phyloP scores from a whole-genome alignment of 92 coral and sea anemone genomes.

The Montipora capitata region DNA sequence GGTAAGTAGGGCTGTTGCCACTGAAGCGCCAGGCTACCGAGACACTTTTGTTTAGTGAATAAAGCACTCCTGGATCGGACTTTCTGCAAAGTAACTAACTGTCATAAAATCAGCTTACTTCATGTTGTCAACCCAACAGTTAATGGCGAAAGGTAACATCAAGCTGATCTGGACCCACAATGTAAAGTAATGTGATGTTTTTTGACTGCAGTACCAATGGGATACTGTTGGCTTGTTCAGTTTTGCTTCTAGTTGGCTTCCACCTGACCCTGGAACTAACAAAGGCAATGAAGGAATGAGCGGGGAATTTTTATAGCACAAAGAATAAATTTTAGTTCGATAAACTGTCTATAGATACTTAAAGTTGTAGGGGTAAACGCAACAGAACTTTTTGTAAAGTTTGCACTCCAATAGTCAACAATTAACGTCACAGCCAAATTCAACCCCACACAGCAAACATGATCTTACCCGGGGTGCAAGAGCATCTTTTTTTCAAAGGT shows the following conservation, averaged over 20 bases:
- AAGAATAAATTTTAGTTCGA: background rate
- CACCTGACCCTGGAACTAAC: slow-evolving; percentile 90
- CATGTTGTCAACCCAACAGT: slow-evolving; percentile 90
- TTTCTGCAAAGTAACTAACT: background rate
- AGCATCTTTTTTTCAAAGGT: too few species aligned
- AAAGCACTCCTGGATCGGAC: too few species aligned
- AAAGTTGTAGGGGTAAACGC: too few species aligned
- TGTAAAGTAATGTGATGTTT: slow-evolving; percentile 77
- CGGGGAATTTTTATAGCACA: background rate
- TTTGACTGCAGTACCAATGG: slow-evolving; percentile 81
- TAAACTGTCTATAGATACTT: background rate
- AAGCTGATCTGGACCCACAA: slow-evolving; percentile 82
- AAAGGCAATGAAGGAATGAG: too few species aligned
- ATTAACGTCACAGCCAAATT: too few species aligned
- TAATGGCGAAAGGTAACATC: slow-evolving; percentile 72
- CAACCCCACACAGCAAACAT: too few species aligned
- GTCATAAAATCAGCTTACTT: slow-evolving; percentile 38
- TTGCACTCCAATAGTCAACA: too few species aligned
- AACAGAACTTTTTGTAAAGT: too few species aligned
- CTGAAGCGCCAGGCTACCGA: too few species aligned
- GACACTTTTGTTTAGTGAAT: too few species aligned
- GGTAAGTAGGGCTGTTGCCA: too few species aligned
- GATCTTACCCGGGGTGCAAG: too few species aligned
- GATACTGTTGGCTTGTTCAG: slow-evolving; percentile 78
- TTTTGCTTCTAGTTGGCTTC: slow-evolving; percentile 88